Percentiles rank a stretch among this genome's conserved stretches.
These are phyloP conservation scores for Diaphora mendica DNA, from an alignment of 2,888 invertebrate genomes.

Conservation along the genomic window DNA sequence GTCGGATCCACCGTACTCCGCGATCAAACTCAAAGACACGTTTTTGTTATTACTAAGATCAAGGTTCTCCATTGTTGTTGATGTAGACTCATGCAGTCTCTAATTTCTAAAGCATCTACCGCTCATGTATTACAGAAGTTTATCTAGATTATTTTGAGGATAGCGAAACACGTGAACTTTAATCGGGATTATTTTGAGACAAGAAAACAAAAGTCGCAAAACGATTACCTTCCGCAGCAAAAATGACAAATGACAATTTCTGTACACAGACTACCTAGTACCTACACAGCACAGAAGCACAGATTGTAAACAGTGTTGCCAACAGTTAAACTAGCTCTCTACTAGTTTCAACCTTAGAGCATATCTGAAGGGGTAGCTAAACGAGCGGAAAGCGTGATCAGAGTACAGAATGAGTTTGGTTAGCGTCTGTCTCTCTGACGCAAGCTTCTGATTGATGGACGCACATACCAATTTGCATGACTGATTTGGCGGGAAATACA, in stretches of 20 bases:
- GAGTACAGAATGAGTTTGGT: too few relatives aligned
- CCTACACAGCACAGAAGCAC: too few relatives aligned
- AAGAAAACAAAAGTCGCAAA: constrained; percentile 54
- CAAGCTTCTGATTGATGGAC: too few relatives aligned
- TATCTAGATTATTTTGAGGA: constrained; percentile 26
- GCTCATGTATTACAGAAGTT: constrained; percentile 22
- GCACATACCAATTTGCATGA: too few relatives aligned
- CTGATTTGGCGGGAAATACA: too few relatives aligned
- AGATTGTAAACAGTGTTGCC: too few relatives aligned
- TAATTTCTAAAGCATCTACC: constrained; percentile 36
- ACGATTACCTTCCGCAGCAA: constrained; percentile 46
- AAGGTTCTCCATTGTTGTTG: constrained; percentile 79
- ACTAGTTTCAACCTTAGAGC: too few relatives aligned
- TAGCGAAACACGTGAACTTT: constrained; percentile 41
- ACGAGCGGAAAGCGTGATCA: too few relatives aligned
- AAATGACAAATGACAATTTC: constrained; percentile 54
- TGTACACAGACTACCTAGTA: constrained; percentile 31
- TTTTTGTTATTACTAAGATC: constrained; percentile 80
- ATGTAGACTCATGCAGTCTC: constrained; percentile 49
- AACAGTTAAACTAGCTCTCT: too few relatives aligned
- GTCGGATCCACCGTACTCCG: constrained; percentile 79
- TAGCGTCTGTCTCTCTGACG: too few relatives aligned
- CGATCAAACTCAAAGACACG: constrained; percentile 80
- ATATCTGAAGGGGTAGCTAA: too few relatives aligned
- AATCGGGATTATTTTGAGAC: constrained; percentile 47